Conservation (phyloP, 2,888 invertebrate genomes). For the Malachius bipustulatus region DNA sequence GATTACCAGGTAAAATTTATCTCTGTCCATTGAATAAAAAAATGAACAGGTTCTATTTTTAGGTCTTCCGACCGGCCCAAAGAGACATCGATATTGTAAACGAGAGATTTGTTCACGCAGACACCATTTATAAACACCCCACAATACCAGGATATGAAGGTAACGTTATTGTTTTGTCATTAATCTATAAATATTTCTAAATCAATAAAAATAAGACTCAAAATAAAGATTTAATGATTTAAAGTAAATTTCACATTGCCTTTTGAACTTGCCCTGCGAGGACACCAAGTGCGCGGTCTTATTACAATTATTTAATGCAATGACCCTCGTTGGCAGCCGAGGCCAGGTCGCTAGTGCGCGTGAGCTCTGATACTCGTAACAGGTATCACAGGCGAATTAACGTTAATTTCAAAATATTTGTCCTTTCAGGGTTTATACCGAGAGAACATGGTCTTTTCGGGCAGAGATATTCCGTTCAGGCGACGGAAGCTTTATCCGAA, state of each 20-base stretch:
- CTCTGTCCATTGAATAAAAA: slow-evolving; percentile 4
- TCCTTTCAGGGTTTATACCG: slow-evolving; percentile 50
- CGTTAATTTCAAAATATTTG: slow-evolving; percentile 2
- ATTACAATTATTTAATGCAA: too few relatives aligned
- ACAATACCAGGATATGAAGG: slow-evolving; percentile 67
- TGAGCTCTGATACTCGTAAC: too few relatives aligned
- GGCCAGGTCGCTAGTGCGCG: too few relatives aligned
- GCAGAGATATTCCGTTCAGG: slow-evolving; percentile 58
- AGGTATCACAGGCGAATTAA: too few relatives aligned
- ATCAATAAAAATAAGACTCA: too few relatives aligned
- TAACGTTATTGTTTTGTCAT: too few relatives aligned
- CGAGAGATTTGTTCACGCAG: slow-evolving; percentile 50
- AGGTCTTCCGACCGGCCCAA: slow-evolving; percentile 51
- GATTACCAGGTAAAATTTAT: slow-evolving; percentile 46
- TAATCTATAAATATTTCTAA: too few relatives aligned
- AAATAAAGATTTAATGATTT: too few relatives aligned
- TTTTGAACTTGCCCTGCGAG: too few relatives aligned
- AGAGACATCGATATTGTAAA: slow-evolving; percentile 55
- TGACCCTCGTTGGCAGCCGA: too few relatives aligned
- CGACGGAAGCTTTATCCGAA: slow-evolving; percentile 60
- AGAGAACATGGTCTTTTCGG: slow-evolving; percentile 54
- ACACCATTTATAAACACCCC: slow-evolving; percentile 59
- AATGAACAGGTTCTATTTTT: slow-evolving; percentile 10
- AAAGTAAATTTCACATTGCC: too few relatives aligned
- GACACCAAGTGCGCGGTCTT: too few relatives aligned